Conservation (phyloP, 1,140 invertebrate genomes). For the Panulirus ornatus region DNA sequence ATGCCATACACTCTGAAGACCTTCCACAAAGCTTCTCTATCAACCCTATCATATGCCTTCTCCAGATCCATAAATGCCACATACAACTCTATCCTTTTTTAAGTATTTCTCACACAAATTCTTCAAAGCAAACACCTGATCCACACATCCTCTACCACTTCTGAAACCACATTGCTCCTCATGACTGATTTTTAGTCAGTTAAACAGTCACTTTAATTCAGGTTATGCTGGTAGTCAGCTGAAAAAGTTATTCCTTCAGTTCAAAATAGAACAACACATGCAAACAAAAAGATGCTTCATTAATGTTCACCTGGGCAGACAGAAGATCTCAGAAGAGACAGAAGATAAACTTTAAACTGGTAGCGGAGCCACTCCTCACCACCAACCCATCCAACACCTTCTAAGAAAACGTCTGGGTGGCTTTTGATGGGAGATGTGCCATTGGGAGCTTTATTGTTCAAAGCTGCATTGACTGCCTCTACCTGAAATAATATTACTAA, state of each 20-base stretch:
- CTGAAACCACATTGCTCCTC: too few species aligned
- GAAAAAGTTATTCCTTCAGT: neutral
- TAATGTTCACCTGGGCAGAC: conserved; percentile 84
- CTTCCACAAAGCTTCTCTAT: too few species aligned
- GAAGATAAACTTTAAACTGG: conserved; percentile 95
- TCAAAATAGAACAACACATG: neutral
- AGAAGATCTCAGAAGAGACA: conserved; percentile 91
- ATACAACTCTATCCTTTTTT: too few species aligned
- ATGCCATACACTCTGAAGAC: too few species aligned
- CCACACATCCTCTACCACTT: too few species aligned
- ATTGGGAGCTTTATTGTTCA: conserved; percentile 62
- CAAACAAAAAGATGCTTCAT: neutral
- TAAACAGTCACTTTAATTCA: neutral
- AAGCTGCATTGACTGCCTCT: conserved; percentile 63
- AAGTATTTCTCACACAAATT: too few species aligned
- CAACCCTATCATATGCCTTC: too few species aligned
- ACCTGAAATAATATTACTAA: conserved; percentile 52
- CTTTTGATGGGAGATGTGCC: conserved; percentile 34
- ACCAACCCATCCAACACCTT: conserved; percentile 92
- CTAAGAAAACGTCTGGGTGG: conserved; percentile 77
- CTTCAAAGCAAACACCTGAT: too few species aligned
- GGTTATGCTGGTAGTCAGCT: neutral
- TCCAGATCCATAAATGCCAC: too few species aligned
- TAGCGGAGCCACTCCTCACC: conserved; percentile 97
- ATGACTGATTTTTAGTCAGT: too few species aligned